phyloP scores from a whole-genome alignment of 2,888 invertebrate genomes.

The Acrocera orbiculus region DNA sequence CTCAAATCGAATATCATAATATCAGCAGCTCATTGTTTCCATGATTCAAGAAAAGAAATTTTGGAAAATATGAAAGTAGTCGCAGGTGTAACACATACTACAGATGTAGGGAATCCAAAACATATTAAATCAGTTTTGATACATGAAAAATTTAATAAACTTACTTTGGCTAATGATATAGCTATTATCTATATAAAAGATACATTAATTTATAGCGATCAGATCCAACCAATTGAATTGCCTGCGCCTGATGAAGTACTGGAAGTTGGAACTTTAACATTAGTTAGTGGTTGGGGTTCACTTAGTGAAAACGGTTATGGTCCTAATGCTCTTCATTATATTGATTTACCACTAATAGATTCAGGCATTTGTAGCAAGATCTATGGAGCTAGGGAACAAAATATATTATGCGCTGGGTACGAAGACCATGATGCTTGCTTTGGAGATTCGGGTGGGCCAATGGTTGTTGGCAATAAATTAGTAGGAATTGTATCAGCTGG shows the following conservation, averaged over 20 bases:
- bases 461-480: conserved; percentile 1
- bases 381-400: background rate
- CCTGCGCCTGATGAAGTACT: conserved; percentile 6
- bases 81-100: conserved; percentile 33
- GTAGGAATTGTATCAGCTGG: conserved; percentile 6
- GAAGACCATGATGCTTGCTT: conserved; percentile 5
- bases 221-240: conserved; percentile 24
- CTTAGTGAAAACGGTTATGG: conserved; percentile 15
- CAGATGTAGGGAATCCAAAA: conserved; percentile 5
- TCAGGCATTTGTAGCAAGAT: background rate
- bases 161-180: conserved; percentile 34
- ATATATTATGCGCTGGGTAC: conserved; percentile 5
- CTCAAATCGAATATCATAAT: conserved; percentile 30
- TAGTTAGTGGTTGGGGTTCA: conserved; percentile 10
- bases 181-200: conserved; percentile 33
- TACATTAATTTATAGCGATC: conserved; percentile 26
- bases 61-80: background rate
- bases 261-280: conserved; percentile 1
- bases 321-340: conserved; percentile 9
- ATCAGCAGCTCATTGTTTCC: conserved; percentile 38
- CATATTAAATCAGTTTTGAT: background rate
- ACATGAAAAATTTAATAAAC: conserved; percentile 32
- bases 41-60: conserved; percentile 12
- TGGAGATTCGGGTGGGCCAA: conserved; percentile 7
- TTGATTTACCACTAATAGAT: background rate